A percentile compares a stretch with the other conserved stretches of the same genome.
These are phyloP conservation scores for Carassius auratus DNA, from an alignment of 2,113 vertebrate species.

Conservation along the genomic window DNA sequence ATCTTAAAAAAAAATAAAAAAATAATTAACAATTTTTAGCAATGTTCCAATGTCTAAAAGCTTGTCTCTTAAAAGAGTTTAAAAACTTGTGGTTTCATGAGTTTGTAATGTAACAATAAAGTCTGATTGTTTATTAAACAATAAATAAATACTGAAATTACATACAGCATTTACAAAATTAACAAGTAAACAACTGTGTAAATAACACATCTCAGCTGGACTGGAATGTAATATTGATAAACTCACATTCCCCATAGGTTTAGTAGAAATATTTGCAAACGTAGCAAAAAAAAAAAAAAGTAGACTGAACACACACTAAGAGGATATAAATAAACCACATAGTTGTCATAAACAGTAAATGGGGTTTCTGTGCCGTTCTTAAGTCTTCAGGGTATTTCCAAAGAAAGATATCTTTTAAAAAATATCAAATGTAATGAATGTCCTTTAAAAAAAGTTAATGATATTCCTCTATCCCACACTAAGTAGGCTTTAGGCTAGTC, in stretches of 20 bases:
- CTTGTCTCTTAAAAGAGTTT: no score
- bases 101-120: no score
- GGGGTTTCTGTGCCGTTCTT: background rate
- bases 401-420: conserved; percentile 1
- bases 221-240: background rate
- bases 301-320: background rate
- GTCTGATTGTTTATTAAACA: no score
- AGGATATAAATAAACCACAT: background rate
- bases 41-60: no score
- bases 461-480: conserved; percentile 31
- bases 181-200: no score
- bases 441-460: conserved; percentile 44
- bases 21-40: no score
- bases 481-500: conserved; percentile 44
- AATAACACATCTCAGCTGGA: background rate
- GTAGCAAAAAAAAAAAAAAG: background rate
- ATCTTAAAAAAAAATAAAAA: no score
- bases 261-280: background rate
- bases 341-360: conserved; percentile 21
- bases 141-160: no score
- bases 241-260: no score
- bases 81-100: no score
- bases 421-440: conserved; percentile 29
- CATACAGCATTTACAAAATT: no score
- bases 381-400: conserved; percentile 10